Evolutionary conservation across 2,797 vertebrate species (phyloP).

Genomic region (Aquila chrysaetos): DNA sequence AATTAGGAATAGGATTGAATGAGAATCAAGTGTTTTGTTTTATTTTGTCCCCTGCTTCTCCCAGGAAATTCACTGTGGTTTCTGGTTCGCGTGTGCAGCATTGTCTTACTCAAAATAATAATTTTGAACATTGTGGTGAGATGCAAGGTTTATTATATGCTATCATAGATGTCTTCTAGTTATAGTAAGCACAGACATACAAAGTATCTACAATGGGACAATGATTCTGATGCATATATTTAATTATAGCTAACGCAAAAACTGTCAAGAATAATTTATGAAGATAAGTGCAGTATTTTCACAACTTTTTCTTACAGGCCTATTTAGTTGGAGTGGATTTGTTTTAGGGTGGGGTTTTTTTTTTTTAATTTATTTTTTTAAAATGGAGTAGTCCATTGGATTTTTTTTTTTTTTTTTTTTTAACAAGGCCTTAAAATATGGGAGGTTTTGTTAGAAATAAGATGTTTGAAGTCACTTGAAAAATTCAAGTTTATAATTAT

Average conservation of each 20-base stretch:
- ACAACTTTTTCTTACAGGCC: background rate
- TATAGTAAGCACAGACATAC: background rate
- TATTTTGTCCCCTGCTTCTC: background rate
- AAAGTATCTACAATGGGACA: background rate
- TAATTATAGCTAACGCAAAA: background rate
- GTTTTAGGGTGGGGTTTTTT: background rate
- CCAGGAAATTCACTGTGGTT: background rate
- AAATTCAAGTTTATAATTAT: background rate
- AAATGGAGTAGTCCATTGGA: background rate
- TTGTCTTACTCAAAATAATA: background rate
- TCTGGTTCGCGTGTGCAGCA: background rate
- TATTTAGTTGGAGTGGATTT: background rate
- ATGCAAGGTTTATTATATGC: background rate
- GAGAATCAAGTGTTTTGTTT: background rate
- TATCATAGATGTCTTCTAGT: background rate
- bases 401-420: background rate
- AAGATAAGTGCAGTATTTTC: background rate
- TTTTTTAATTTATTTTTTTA: background rate
- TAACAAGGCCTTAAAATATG: background rate
- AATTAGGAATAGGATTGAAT: background rate
- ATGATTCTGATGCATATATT: background rate
- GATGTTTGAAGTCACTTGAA: background rate
- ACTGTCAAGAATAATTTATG: background rate
- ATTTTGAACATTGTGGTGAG: background rate
- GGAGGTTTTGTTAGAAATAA: background rate